Conservation (phyloP, 2,888 invertebrate species). For the Drosophila formosana region DNA sequence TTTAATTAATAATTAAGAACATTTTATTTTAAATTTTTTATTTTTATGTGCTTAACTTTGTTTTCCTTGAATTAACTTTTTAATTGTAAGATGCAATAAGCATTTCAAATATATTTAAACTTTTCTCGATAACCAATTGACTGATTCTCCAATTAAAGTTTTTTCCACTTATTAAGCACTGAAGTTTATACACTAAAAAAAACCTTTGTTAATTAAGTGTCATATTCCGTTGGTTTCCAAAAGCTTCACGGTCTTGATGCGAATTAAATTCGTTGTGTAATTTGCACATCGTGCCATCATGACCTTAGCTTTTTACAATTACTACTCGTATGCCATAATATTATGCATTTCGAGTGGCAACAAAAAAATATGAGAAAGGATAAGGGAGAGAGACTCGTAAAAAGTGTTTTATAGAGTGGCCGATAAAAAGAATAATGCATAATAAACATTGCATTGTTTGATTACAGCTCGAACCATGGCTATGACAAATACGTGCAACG, state of each 20-base stretch:
- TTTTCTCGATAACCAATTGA: background rate
- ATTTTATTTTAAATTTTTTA: too few relatives aligned
- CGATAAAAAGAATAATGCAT: slow-evolving; percentile 45
- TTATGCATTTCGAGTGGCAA: background rate
- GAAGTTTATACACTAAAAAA: background rate
- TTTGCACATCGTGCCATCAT: slow-evolving; percentile 22
- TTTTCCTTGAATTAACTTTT: too few relatives aligned
- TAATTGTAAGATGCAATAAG: too few relatives aligned
- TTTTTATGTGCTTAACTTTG: too few relatives aligned
- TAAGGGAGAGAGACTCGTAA: background rate
- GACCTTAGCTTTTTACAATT: slow-evolving; percentile 13
- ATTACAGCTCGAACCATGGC: slow-evolving; percentile 38
- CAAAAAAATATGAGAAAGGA: background rate
- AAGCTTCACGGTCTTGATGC: background rate
- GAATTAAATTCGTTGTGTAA: slow-evolving; percentile 3
- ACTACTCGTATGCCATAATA: background rate
- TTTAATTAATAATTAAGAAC: too few relatives aligned
- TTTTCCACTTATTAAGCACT: background rate
- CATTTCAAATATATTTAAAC: too few relatives aligned
- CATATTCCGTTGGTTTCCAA: background rate
- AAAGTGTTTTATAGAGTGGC: slow-evolving; percentile 12
- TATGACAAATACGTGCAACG: slow-evolving; percentile 54
- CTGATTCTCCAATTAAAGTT: background rate
- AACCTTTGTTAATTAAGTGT: background rate
- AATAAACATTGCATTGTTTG: slow-evolving; percentile 65